These are phyloP conservation scores for Diphyllodes magnificus DNA, from an alignment of 2,113 vertebrate species.

Conservation along the genomic window DNA sequence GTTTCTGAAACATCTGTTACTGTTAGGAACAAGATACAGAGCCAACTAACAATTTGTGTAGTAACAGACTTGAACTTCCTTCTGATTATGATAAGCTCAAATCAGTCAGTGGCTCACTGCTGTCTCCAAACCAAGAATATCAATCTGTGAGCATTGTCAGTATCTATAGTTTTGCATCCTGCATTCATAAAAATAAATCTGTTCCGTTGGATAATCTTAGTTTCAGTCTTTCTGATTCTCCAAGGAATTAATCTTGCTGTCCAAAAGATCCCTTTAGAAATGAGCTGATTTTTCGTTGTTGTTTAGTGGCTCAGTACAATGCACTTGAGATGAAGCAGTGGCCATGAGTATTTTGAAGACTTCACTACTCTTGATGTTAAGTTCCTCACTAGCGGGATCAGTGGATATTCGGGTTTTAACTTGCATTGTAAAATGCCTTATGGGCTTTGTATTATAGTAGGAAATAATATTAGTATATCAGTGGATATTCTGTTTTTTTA, in stretches of 20 bases:
- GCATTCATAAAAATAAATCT: background rate
- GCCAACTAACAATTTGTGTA: background rate
- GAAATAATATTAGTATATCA: background rate
- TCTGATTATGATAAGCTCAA: background rate
- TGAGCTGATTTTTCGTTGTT: background rate
- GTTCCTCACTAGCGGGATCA: background rate
- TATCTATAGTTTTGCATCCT: background rate
- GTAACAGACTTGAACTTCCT: background rate
- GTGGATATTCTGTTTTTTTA: background rate
- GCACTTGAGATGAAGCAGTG: background rate
- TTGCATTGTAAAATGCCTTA: background rate
- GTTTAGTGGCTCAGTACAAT: background rate
- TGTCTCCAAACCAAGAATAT: background rate
- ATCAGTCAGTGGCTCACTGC: background rate
- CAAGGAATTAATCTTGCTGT: background rate
- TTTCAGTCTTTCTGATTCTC: background rate
- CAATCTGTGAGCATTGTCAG: background rate
- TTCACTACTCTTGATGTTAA: background rate
- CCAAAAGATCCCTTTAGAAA: background rate
- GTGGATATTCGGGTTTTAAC: background rate
- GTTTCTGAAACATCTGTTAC: background rate
- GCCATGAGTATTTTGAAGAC: background rate
- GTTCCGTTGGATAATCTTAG: background rate
- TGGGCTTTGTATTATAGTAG: background rate
- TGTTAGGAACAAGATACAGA: background rate